Base-by-base conservation (phyloP, 2,113 vertebrate species). In the Saguinus midas region DNA sequence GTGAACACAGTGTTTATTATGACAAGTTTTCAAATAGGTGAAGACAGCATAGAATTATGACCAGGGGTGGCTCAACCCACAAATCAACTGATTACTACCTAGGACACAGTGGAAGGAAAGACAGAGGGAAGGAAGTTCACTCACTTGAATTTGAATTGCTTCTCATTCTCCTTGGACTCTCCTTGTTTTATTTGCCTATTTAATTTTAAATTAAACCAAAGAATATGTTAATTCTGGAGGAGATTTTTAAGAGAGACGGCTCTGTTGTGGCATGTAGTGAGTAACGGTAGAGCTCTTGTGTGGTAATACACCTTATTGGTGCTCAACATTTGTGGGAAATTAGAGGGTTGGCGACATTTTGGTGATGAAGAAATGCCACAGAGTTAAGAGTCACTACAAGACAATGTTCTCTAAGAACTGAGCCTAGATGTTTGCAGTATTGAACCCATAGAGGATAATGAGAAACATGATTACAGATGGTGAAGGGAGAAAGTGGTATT, bases 321-420 rank as follows among this genome's bases (percentile, higher is more conserved):
- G 57, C 58, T 92, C 88, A 66, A 66, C 52, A 68, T 32, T 61
- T 93, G 66, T 86, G 93, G 79, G 84, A 94, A 97, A 97, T 52
- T 81, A 72, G 48, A 97, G 45, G 14, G 21, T 92, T 40, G 37
- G n/a, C 96, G 95, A 75, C 57, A n/a, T 90, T 95, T 95, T 32
- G 76, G 61, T 73, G 58, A 55, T 75, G 40, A 97, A 88, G 94
- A 98, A 82, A 95, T 79, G 17, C 64, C 1, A 0, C 78, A 96
- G 75, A 32, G n/a, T 95, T 97, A 96, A 96, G 75, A 91, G 48
- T 98, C 55, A 57, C 93, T 57, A 61, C 84, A 98, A 84, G 98
- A 99, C 98, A 97, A 95, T 11, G 97, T 98, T 98, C 98, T 97
- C 40, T 88, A 76, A 96, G 98, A 98, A 98, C 98, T 95, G 97